Evolutionary conservation across 2,888 invertebrate species (phyloP).

Genomic region (Noctua janthina): DNA sequence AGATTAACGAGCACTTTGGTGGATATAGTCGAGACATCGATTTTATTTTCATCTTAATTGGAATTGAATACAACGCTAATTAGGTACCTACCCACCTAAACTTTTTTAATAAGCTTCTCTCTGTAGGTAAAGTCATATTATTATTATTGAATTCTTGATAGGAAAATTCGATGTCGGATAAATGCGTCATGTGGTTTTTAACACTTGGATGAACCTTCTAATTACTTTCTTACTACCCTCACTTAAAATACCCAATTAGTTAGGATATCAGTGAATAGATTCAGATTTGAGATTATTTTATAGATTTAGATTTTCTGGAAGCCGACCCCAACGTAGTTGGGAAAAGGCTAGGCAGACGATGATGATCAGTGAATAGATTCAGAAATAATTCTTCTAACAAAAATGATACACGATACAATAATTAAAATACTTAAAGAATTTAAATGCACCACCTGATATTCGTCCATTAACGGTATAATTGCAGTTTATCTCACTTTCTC

Average conservation of each 20-base stretch:
- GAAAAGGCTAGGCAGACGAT: too few relatives aligned
- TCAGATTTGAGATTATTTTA: not conserved
- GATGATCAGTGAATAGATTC: too few relatives aligned
- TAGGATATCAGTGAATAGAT: not conserved
- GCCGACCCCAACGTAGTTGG: too few relatives aligned
- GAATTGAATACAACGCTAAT: not conserved
- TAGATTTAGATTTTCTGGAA: too few relatives aligned
- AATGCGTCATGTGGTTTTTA: not conserved
- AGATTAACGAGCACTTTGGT: slow-evolving; percentile 27
- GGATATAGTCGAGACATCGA: slow-evolving; percentile 3
- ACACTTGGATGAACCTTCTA: not conserved
- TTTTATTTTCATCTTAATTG: slow-evolving; percentile 8
- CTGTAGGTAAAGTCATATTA: not conserved
- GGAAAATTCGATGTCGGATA: not conserved
- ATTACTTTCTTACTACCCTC: not conserved
- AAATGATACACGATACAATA: slow-evolving; percentile 42
- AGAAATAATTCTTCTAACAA: slow-evolving; percentile 6
- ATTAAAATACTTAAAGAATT: slow-evolving; percentile 61
- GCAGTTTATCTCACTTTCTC: slow-evolving; percentile 78
- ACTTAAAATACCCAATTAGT: not conserved
- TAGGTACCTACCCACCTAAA: not conserved
- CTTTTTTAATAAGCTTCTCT: not conserved
- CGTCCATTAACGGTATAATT: slow-evolving; percentile 80
- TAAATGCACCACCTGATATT: slow-evolving; percentile 82
- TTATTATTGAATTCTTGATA: not conserved